Base-by-base conservation (phyloP, 2,797 vertebrate species). In the Parauchenoglanis punctatus region DNA sequence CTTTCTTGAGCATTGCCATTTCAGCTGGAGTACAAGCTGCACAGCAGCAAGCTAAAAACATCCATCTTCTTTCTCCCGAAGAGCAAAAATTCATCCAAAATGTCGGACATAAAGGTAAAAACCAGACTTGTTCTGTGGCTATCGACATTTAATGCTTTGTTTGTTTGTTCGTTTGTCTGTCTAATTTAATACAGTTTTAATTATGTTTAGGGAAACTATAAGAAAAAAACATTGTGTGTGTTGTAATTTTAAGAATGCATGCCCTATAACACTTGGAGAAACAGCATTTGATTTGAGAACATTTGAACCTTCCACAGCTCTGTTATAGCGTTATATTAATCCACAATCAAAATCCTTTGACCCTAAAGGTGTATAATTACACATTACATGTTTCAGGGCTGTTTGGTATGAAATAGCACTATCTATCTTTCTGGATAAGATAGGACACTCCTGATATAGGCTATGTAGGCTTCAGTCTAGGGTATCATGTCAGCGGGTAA, bases 31-130 rank as follows among this genome's bases (percentile, higher is more conserved):
- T 87, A 35, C 85, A 89, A 78, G 72, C 83, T 87, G 93, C 94
- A 89, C 93, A 93, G 72, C 91, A 93, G 52, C 88, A 92, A 73
- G 93, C 94, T 86, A 91, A 93, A 86, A 97, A 98, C 81, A 91
- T 94, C 18, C 94, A 96, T 72, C 93, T 98, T 44, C 95, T 98
- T 44, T 77, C 92, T 0, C 88, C 90, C 2, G 92, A 94, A 86
- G 94, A 94, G 49, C 93, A 94, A 23, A 92, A 93, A 78, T 89
- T 90, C 72, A 94, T 97, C 87, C 85, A 94, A 85, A 98, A 98
- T 61, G 72, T 6, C 44, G 91, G 93, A 89, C 95, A 95, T 88
- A 95, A 92, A 96, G 97, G 97, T 97, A 94, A 20, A 91, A 58
- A 61, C 15, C 63, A 46, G 58, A 7, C 25, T 20, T 12, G 11